These are phyloP conservation scores for Chaetoderma sp. DNA, from an alignment of 2,888 invertebrate species.

Conservation along the genomic window DNA sequence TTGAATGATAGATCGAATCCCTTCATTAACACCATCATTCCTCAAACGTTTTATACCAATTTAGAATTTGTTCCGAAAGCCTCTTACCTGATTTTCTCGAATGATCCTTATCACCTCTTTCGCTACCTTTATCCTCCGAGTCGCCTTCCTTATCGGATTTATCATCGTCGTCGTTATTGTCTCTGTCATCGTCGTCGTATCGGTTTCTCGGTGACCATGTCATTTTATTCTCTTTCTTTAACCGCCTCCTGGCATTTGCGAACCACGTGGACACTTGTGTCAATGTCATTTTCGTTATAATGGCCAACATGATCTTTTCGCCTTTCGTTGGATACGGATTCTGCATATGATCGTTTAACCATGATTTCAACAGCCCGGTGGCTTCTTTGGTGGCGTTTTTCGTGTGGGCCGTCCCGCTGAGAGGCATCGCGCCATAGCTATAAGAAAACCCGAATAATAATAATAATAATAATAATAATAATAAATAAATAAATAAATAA, in stretches of 20 bases:
- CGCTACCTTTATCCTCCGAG: constrained; percentile 43
- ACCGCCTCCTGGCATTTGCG: constrained; percentile 89
- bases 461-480: too few species aligned
- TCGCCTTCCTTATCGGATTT: constrained; percentile 53
- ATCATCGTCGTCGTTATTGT: constrained; percentile 53
- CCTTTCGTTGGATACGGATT: constrained; percentile 95
- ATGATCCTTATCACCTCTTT: background rate
- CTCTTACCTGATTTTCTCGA: background rate
- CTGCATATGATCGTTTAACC: constrained; percentile 95
- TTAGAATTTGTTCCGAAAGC: too few species aligned
- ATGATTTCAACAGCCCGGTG: constrained; percentile 94
- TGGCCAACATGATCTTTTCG: constrained; percentile 93
- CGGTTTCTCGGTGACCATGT: constrained; percentile 92
- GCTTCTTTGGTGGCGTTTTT: constrained; percentile 80
- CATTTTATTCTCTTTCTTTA: constrained; percentile 97
- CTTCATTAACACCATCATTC: too few species aligned
- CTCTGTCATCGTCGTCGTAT: constrained; percentile 33
- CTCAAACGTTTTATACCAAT: too few species aligned
- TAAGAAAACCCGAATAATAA: too few species aligned
- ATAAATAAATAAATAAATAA: too few species aligned
- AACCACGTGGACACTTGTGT: constrained; percentile 94
- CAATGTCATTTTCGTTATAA: constrained; percentile 92
- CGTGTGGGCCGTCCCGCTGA: constrained; percentile 4
- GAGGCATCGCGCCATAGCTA: constrained; percentile 5
- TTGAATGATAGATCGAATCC: too few species aligned